phyloP scores from a whole-genome alignment of 2,888 invertebrate species.

The Nudaria mundana region DNA sequence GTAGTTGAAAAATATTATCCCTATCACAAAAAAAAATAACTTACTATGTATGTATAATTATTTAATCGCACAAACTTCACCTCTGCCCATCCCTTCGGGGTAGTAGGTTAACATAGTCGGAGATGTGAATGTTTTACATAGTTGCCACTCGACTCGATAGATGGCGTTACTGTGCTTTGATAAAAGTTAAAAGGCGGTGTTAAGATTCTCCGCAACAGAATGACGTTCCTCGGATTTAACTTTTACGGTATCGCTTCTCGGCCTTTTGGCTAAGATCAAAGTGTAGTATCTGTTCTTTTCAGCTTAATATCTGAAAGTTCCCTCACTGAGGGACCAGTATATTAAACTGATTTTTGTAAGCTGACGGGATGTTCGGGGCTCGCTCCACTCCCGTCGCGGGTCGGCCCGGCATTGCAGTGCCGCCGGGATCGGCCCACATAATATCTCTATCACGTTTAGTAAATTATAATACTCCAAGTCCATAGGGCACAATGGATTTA shows the following conservation, averaged over 20 bases:
- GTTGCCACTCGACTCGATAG: background rate
- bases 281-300: constrained; percentile 27
- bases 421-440: constrained; percentile 13
- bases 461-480: too few relatives aligned
- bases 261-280: constrained; percentile 27
- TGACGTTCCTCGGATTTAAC: background rate
- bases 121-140: background rate
- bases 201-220: constrained; percentile 9
- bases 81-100: background rate
- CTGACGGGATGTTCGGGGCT: constrained; percentile 15
- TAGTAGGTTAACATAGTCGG: background rate
- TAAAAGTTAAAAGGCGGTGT: background rate
- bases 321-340: constrained; percentile 22
- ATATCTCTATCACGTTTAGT: too few relatives aligned
- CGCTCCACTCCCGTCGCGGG: constrained; percentile 21
- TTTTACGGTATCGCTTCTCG: constrained; percentile 20
- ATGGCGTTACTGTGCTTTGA: background rate
- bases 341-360: constrained; percentile 20
- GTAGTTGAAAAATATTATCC: too few relatives aligned
- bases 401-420: constrained; percentile 23
- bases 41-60: too few relatives aligned
- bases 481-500: too few relatives aligned
- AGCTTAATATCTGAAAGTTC: constrained; percentile 26
- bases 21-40: too few relatives aligned
- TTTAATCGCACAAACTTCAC: too few relatives aligned